These are phyloP conservation scores for Crocallis elinguaria DNA, from an alignment of 2,888 invertebrate genomes.

Conservation along the genomic window DNA sequence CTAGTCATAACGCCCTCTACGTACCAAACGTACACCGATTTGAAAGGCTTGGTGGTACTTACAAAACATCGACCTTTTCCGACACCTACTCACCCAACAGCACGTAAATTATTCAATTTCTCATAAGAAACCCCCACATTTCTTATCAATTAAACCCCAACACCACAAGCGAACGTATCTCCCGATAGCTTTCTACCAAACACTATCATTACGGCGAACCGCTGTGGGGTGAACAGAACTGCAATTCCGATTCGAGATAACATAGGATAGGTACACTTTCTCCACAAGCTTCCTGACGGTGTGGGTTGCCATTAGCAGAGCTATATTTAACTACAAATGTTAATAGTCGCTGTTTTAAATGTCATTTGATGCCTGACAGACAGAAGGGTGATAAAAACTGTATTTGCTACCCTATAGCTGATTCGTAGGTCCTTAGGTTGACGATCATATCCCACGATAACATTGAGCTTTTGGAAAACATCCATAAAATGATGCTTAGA, in stretches of 20 bases:
- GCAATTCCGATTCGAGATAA: constrained; percentile 58
- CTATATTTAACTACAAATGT: constrained; percentile 28
- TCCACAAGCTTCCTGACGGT: constrained; percentile 30
- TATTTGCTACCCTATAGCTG: too few relatives aligned
- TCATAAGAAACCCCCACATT: neutral
- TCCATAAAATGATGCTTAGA: too few relatives aligned
- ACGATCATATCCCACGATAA: too few relatives aligned
- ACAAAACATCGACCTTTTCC: too few relatives aligned
- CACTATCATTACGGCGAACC: constrained; percentile 55
- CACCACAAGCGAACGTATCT: constrained; percentile 11
- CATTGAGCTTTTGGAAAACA: too few relatives aligned
- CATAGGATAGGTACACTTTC: constrained; percentile 38
- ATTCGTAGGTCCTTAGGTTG: too few relatives aligned
- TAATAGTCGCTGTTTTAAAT: constrained; percentile 3
- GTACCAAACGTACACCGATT: too few relatives aligned
- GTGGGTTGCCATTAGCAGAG: constrained; percentile 17
- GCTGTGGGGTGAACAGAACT: constrained; percentile 46
- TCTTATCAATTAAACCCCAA: constrained; percentile 7
- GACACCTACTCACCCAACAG: too few relatives aligned
- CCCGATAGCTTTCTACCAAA: constrained; percentile 59
- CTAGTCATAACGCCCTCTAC: too few relatives aligned
- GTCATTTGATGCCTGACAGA: neutral
- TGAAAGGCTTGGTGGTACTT: too few relatives aligned
- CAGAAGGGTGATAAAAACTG: too few relatives aligned
- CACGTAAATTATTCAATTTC: neutral